A percentile compares a stretch with the other conserved stretches of the same genome.
phyloP scores from a whole-genome alignment of 30 jellyfish, hydroid and myxozoan genomes.

The Phacellophora camtschatica region DNA sequence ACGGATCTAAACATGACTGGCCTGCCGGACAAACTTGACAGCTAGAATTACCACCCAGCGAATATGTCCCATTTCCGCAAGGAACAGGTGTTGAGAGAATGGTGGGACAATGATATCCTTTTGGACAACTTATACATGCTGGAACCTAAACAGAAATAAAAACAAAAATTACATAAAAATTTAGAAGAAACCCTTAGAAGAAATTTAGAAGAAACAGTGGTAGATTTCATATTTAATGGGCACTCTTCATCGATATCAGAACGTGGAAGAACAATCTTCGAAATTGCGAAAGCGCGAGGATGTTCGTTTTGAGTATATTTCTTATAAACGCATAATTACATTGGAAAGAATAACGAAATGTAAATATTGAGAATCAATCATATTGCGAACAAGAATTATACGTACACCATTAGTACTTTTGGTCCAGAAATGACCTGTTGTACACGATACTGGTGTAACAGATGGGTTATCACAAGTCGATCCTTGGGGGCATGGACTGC shows the following conservation, averaged over 20 bases:
- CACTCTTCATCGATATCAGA: too few relatives aligned
- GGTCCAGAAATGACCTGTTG: slow-evolving; percentile 81
- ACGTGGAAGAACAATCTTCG: too few relatives aligned
- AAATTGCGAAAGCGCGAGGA: too few relatives aligned
- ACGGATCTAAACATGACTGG: slow-evolving; percentile 87
- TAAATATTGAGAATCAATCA: background rate
- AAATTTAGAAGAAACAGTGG: too few relatives aligned
- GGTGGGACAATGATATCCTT: slow-evolving; percentile 73
- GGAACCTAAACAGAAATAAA: slow-evolving; percentile 55
- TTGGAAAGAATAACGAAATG: background rate
- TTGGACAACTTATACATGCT: slow-evolving; percentile 80
- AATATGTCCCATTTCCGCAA: slow-evolving; percentile 75
- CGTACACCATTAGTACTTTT: slow-evolving; percentile 69
- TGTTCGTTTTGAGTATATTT: too few relatives aligned
- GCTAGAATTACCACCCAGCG: slow-evolving; percentile 85
- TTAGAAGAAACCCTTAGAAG: too few relatives aligned
- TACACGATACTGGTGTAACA: slow-evolving; percentile 60
- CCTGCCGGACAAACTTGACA: slow-evolving; percentile 91
- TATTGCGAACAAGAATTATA: background rate
- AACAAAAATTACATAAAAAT: too few relatives aligned
- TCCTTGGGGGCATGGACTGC: slow-evolving; percentile 93
- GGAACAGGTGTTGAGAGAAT: slow-evolving; percentile 81
- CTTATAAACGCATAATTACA: too few relatives aligned
- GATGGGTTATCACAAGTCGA: slow-evolving; percentile 81
- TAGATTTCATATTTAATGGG: too few relatives aligned